These are phyloP conservation scores for Hypanus sabinus DNA, from an alignment of 2,113 vertebrate species.

Conservation along the genomic window DNA sequence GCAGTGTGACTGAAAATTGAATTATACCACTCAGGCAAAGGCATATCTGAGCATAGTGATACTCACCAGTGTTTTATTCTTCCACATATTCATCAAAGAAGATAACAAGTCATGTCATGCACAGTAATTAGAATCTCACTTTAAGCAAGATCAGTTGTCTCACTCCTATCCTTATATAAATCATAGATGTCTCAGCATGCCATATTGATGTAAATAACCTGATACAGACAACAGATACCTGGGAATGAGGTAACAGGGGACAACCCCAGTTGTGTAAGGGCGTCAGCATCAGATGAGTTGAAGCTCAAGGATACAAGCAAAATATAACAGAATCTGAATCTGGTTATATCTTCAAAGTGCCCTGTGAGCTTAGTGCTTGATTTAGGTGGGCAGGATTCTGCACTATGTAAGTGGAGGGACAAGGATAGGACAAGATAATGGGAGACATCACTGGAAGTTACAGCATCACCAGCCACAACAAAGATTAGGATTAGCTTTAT, in stretches of 20 bases:
- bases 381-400: background rate
- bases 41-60: slow-evolving; percentile 9
- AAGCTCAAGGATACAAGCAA: background rate
- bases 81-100: slow-evolving; percentile 3
- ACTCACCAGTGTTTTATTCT: slow-evolving; percentile 4
- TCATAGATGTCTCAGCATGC: background rate
- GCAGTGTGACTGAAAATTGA: slow-evolving; percentile 16
- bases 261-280: background rate
- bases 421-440: background rate
- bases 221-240: background rate
- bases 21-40: background rate
- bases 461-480: background rate
- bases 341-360: background rate
- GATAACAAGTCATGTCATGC: slow-evolving; percentile 22
- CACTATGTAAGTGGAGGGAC: no score
- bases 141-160: slow-evolving; percentile 23
- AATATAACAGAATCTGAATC: background rate
- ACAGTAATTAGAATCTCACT: background rate
- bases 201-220: no score
- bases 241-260: background rate
- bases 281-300: background rate
- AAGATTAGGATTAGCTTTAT: no score
- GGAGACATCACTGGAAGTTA: background rate
- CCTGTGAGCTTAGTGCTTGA: background rate
- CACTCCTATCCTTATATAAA: background rate